Evolutionary conservation across 2,113 vertebrate species (phyloP).

Genomic region (Falcunculus frontatus): DNA sequence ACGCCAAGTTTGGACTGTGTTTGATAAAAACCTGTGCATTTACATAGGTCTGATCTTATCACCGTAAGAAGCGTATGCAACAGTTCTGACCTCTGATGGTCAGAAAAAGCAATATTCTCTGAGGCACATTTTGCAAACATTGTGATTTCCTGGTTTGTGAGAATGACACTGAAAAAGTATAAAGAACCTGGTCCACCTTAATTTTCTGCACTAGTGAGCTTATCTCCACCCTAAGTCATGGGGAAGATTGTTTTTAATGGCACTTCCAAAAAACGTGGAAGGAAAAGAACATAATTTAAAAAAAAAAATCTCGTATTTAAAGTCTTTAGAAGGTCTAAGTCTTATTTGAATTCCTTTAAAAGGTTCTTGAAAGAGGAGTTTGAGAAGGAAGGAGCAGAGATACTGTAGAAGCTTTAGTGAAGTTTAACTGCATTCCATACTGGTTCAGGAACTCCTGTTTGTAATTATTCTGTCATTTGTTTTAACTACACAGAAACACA

Average conservation of each 20-base stretch:
- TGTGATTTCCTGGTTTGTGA: not conserved
- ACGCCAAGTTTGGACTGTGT: not conserved
- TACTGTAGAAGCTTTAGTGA: not conserved
- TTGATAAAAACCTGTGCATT: not conserved
- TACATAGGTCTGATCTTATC: not conserved
- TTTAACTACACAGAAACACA: not conserved
- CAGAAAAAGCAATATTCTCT: not conserved
- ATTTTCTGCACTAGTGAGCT: not conserved
- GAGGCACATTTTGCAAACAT: not conserved
- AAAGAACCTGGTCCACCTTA: not conserved
- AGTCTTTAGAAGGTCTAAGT: not conserved
- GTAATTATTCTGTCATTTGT: not conserved
- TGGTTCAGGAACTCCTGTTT: not conserved
- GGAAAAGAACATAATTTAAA: not conserved
- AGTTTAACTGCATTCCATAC: not conserved
- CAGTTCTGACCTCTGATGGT: slow-evolving; percentile 43
- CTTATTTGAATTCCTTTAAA: not conserved
- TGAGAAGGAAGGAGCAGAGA: not conserved
- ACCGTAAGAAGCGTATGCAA: not conserved
- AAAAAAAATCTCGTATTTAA: accelerated
- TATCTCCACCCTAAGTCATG: not conserved
- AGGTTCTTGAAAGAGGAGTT: not conserved
- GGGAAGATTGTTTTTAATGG: not conserved
- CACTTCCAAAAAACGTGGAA: not conserved
- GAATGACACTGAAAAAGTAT: not conserved